These are phyloP conservation scores for Synanthedon andrenaeformis DNA, from an alignment of 2,888 invertebrate species.

Conservation along the genomic window DNA sequence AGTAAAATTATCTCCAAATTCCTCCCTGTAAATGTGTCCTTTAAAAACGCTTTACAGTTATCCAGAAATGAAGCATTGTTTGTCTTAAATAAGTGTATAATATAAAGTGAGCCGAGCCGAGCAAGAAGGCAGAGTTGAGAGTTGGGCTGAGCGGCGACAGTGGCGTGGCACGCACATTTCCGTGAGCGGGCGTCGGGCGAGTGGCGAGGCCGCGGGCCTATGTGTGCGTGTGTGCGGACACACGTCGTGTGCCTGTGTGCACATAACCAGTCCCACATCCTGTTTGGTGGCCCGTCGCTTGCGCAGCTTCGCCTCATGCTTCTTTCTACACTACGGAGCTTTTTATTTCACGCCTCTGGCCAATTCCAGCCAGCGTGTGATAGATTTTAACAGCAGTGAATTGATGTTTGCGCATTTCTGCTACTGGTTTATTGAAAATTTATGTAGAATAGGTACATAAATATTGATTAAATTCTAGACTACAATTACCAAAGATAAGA, in stretches of 20 bases:
- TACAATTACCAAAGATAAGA: too few relatives aligned
- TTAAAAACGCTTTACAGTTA: too few relatives aligned
- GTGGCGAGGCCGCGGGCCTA: constrained; percentile 44
- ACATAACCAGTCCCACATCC: constrained; percentile 69
- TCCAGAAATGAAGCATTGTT: too few relatives aligned
- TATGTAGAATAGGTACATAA: too few relatives aligned
- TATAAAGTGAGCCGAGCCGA: constrained; percentile 19
- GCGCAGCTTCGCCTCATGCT: constrained; percentile 48
- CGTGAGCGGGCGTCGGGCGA: constrained; percentile 50
- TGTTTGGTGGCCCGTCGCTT: constrained; percentile 60
- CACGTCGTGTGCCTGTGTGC: constrained; percentile 22
- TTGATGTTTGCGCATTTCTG: background rate
- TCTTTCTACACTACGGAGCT: constrained; percentile 60
- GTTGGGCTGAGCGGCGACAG: constrained; percentile 12
- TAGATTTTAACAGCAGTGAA: background rate
- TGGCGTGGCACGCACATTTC: constrained; percentile 58
- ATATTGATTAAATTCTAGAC: too few relatives aligned
- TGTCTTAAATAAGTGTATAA: too few relatives aligned
- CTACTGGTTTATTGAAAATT: background rate
- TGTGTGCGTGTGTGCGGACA: constrained; percentile 37
- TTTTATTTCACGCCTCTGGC: constrained; percentile 61
- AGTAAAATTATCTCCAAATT: too few relatives aligned
- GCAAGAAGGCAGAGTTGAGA: constrained; percentile 19
- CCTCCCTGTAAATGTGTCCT: too few relatives aligned
- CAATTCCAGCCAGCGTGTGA: constrained; percentile 9